Base-by-base conservation (phyloP, 64 coral and sea anemone genomes). In the Pachyseris speciosa region DNA sequence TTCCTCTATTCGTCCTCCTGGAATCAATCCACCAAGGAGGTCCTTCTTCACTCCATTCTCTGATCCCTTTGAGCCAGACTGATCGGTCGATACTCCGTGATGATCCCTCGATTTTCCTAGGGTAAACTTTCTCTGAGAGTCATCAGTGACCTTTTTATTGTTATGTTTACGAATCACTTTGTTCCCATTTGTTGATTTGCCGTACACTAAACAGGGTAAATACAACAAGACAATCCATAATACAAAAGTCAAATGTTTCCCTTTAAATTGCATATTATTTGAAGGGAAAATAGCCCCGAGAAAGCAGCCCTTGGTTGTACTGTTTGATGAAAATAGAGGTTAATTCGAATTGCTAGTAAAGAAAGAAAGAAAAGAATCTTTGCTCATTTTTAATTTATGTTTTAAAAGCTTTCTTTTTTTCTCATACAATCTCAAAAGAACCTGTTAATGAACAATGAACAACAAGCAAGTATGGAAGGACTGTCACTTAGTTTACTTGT, bases 391-490 rank as follows among this genome's bases (percentile, higher is more conserved):
- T 81, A 39, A 81, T 81, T 81, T 0, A 81, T 81, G 33, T 40
- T 81, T 39, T 70, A 34, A 17, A 19, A 36, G 15, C 6, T 22
- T 70, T 5, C 39, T 17, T 13, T 70, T 39, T 17, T 16, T 1
- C 16, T 4, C 33, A 38, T 24, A 1, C 2, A 37, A 70, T 1
- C 19, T 50, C 28, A 17, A 38, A 61, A 16, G 22, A 2, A 81
- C 77, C 77, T 81, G 77, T 81, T 61, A 12, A 81, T 41, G 26
- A 81, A 81, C 77, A 81, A 81, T 81, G 11, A 38, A 15, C n/a
- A 81, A 60, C 77, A 61, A 58, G 74, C 22, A 61, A 61, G 27
- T 61, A 2, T 61, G 24, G 58, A 61, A 61, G 6, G 20, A 7
- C 58, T 25, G 3, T 27, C 58, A 61, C 20, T 9, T 6, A 61